phyloP scores from a whole-genome alignment of 1,140 invertebrate genomes.

The Ganaspis sp. region DNA sequence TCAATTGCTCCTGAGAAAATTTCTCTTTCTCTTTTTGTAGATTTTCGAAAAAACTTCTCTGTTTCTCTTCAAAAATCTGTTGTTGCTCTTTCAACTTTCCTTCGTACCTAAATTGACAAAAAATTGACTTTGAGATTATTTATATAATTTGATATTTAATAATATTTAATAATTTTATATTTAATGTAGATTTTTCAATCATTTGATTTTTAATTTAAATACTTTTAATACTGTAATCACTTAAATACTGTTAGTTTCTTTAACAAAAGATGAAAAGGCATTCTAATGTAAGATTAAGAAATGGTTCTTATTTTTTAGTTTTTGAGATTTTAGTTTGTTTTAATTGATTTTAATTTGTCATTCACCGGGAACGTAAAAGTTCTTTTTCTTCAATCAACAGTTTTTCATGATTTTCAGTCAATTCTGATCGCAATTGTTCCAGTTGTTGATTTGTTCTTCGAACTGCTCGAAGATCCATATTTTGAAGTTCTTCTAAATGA shows the following conservation, averaged over 20 bases:
- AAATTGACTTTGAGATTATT: no score
- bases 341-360: neutral
- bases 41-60: slow-evolving; percentile 63
- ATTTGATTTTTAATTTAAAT: no score
- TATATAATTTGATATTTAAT: no score
- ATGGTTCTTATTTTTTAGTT: neutral
- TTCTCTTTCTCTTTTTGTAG: slow-evolving; percentile 62
- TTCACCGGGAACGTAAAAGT: slow-evolving; percentile 47
- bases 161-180: slow-evolving; percentile 29
- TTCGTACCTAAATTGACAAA: slow-evolving; percentile 63
- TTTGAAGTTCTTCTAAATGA: slow-evolving; percentile 78
- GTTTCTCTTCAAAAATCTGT: slow-evolving; percentile 54
- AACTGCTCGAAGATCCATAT: slow-evolving; percentile 77
- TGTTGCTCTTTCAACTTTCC: slow-evolving; percentile 69
- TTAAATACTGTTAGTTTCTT: no score
- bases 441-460: slow-evolving; percentile 77
- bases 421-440: slow-evolving; percentile 73
- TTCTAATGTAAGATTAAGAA: no score
- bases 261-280: no score
- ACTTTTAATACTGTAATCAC: no score
- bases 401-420: slow-evolving; percentile 74
- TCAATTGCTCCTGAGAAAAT: slow-evolving; percentile 59
- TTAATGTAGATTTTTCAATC: slow-evolving; percentile 18
- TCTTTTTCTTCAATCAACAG: slow-evolving; percentile 74
- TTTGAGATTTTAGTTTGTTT: neutral